Evolutionary conservation across 2,888 invertebrate species (phyloP).

Genomic region (Drosophila trichaetosa): DNA sequence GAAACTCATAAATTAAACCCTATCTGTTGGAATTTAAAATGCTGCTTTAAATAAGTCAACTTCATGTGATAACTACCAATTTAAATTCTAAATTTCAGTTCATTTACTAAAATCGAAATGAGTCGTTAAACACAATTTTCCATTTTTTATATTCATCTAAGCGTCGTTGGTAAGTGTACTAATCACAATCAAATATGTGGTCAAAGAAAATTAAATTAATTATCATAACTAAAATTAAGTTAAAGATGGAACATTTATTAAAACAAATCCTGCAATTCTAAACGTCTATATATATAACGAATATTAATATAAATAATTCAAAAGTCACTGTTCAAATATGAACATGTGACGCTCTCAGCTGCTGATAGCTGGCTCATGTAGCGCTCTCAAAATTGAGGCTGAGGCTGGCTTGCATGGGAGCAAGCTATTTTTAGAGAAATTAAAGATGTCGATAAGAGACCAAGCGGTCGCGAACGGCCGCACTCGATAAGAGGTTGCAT

Average conservation of each 20-base stretch:
- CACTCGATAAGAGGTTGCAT: too few relatives aligned
- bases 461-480: too few relatives aligned
- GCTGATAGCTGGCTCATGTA: too few relatives aligned
- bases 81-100: too few relatives aligned
- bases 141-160: neutral
- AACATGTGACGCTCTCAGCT: too few relatives aligned
- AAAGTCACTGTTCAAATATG: neutral
- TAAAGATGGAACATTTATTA: neutral
- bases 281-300: neutral
- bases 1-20: neutral
- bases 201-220: neutral
- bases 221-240: neutral
- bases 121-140: neutral
- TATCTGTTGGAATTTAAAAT: conserved; percentile 9
- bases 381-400: too few relatives aligned
- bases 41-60: neutral
- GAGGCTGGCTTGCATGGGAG: too few relatives aligned
- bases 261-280: neutral
- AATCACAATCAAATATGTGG: neutral
- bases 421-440: too few relatives aligned
- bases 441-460: too few relatives aligned
- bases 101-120: too few relatives aligned
- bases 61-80: too few relatives aligned
- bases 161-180: neutral
- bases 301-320: neutral